phyloP scores from a whole-genome alignment of 2,113 vertebrate genomes.

The Anhinga anhinga region DNA sequence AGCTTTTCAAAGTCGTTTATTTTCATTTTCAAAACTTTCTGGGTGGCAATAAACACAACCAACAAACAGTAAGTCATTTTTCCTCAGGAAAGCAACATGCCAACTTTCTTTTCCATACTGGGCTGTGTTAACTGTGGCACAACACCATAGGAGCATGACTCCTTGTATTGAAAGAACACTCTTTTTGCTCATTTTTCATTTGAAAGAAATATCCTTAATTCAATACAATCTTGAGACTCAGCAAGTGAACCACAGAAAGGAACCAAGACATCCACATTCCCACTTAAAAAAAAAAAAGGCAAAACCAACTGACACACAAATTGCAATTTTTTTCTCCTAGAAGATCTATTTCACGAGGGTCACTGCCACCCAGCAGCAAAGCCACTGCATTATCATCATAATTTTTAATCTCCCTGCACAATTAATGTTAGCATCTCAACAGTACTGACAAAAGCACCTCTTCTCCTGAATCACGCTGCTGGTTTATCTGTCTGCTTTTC shows the following conservation, averaged over 20 bases:
- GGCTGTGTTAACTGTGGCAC: background rate
- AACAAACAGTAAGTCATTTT: constrained; percentile 2
- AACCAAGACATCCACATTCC: background rate
- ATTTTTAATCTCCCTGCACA: background rate
- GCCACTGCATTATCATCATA: background rate
- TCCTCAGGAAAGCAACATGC: background rate
- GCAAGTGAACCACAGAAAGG: background rate
- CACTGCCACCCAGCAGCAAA: background rate
- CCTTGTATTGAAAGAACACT: background rate
- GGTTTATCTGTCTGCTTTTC: background rate
- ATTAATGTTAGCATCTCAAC: background rate
- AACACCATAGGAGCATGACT: background rate
- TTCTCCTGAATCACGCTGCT: background rate
- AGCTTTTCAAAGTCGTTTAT: background rate
- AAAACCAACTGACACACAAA: background rate
- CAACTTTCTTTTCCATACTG: background rate
- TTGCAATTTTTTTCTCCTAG: background rate
- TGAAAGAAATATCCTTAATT: background rate
- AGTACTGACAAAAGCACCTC: background rate
- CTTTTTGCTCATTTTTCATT: background rate
- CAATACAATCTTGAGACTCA: background rate
- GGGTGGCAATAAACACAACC: background rate
- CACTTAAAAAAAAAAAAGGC: background rate
- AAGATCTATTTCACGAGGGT: background rate
- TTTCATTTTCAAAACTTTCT: constrained; percentile 14